A percentile compares a stretch with the other conserved stretches of the same genome.
These are phyloP conservation scores for Orthosia cruda DNA, from an alignment of 2,888 invertebrate species.

Conservation along the genomic window DNA sequence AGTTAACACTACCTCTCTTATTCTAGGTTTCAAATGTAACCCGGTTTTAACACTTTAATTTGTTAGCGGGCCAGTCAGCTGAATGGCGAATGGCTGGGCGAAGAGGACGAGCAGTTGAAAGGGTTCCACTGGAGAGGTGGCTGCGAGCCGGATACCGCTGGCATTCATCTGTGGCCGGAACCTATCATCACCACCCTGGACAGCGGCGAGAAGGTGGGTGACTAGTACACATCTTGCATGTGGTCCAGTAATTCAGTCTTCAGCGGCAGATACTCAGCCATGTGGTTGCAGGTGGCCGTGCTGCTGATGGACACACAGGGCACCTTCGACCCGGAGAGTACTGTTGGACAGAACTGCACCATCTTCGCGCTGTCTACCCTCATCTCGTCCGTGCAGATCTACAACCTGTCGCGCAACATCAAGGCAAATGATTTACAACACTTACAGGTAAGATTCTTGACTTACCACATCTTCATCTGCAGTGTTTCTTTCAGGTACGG, in stretches of 20 bases:
- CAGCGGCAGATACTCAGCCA: too few species aligned
- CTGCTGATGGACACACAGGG: constrained; percentile 97
- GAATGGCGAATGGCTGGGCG: constrained; percentile 92
- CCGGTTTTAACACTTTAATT: background rate
- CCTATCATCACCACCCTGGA: too few species aligned
- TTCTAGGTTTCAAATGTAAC: background rate
- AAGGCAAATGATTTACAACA: constrained; percentile 99
- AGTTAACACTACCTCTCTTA: constrained; percentile 7
- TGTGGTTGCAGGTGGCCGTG: constrained; percentile 93
- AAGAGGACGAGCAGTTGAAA: constrained; percentile 94
- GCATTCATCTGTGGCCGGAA: too few species aligned
- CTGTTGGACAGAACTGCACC: constrained; percentile 98
- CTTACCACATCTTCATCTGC: background rate
- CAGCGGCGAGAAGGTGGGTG: too few species aligned
- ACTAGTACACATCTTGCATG: background rate
- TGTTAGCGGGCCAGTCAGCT: constrained; percentile 64
- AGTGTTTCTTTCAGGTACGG: too few species aligned
- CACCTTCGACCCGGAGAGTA: constrained; percentile 98
- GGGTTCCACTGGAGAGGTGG: constrained; percentile 99
- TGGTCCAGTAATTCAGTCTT: too few species aligned
- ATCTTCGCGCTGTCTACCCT: too few species aligned
- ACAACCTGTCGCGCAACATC: constrained; percentile 98
- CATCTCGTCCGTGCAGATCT: too few species aligned
- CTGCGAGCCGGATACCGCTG: constrained; percentile 97
- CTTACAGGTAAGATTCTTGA: constrained; percentile 92